Conservation (phyloP, 2,888 invertebrate genomes). For the Tinea semifulvella region DNA sequence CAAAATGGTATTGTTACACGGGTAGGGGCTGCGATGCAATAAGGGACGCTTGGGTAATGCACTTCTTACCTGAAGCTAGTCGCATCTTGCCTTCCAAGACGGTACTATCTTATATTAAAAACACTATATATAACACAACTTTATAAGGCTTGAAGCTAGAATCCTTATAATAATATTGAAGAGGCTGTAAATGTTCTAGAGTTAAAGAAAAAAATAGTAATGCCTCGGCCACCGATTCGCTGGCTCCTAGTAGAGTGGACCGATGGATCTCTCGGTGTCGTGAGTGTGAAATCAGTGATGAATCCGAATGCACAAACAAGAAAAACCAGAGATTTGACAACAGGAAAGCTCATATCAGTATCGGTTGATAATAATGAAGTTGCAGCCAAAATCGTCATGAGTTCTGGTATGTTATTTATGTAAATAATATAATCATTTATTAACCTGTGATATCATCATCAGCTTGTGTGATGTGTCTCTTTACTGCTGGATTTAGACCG, state of each 20-base stretch:
- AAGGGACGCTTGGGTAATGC: constrained; percentile 10
- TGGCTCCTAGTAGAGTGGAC: constrained; percentile 10
- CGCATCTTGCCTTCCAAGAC: constrained; percentile 1
- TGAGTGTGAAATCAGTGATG: neutral
- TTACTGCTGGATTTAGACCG: too few species aligned
- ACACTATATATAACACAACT: too few species aligned
- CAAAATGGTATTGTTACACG: constrained; percentile 9
- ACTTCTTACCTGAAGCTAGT: constrained; percentile 9
- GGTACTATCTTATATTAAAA: neutral
- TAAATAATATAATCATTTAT: too few species aligned
- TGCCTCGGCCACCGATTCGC: constrained; percentile 2
- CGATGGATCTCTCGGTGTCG: neutral
- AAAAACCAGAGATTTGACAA: constrained; percentile 24
- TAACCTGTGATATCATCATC: too few species aligned
- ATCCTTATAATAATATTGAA: too few species aligned
- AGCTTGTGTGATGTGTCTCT: too few species aligned
- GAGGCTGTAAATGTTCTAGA: too few species aligned
- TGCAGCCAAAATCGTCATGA: constrained; percentile 28
- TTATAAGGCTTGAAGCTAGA: too few species aligned
- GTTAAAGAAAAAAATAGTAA: neutral
- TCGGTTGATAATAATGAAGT: constrained; percentile 22
- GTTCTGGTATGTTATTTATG: constrained; percentile 31
- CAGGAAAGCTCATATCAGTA: constrained; percentile 18
- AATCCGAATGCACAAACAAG: constrained; percentile 22
- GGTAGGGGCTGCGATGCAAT: constrained; percentile 10